Conservation (phyloP, 53 echinoderm and acorn worm genomes). For the Echinometra lucunter region DNA sequence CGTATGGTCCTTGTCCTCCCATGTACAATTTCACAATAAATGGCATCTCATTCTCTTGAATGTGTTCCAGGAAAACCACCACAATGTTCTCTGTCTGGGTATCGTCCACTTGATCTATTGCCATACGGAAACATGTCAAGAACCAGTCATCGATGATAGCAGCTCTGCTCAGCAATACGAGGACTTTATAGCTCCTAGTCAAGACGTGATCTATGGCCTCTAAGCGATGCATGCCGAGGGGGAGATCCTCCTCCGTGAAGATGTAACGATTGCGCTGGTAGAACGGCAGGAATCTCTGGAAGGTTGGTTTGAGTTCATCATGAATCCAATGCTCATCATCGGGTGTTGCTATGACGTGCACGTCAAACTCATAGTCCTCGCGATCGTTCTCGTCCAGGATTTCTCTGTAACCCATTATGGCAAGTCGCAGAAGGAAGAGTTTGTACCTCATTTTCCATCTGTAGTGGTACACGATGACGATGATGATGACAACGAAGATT, state of each 20-base stretch:
- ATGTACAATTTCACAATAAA: neutral
- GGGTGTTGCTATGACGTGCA: neutral
- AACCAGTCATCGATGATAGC: neutral
- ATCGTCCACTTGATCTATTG: slow-evolving; percentile 10
- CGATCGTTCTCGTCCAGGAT: neutral
- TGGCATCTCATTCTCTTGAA: neutral
- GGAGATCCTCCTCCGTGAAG: neutral
- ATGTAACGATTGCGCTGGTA: neutral
- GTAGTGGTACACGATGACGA: neutral
- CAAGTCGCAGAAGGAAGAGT: neutral
- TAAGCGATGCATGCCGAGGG: neutral
- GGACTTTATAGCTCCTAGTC: neutral
- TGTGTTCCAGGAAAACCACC: neutral
- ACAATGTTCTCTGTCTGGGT: neutral
- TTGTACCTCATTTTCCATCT: neutral
- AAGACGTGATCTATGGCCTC: neutral
- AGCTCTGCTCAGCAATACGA: neutral
- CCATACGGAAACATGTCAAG: neutral
- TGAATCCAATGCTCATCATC: neutral
- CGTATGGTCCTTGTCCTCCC: neutral
- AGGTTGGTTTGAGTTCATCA: neutral
- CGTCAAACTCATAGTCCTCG: neutral
- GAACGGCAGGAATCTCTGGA: neutral
- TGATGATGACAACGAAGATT: neutral
- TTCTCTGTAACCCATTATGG: neutral